Conservation (phyloP, 2,797 vertebrate genomes). For the Gymnodraco acuticeps region DNA sequence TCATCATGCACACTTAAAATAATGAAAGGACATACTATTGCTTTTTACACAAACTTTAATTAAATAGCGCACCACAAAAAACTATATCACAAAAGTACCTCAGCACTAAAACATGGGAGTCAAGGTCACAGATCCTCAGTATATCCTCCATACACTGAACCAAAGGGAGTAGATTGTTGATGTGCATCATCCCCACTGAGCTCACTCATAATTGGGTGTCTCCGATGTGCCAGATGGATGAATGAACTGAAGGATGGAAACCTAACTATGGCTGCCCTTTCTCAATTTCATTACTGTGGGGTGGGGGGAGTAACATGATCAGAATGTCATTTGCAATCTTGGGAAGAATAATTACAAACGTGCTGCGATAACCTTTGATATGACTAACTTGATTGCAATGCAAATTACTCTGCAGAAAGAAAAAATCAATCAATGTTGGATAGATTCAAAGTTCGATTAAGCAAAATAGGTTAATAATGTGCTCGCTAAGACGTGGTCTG, state of each 20-base stretch:
- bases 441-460: constrained; percentile 7
- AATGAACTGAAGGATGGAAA: constrained; percentile 37
- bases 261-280: constrained; percentile 29
- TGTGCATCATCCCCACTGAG: constrained; percentile 35
- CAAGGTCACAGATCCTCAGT: constrained; percentile 1
- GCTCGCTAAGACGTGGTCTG: background rate
- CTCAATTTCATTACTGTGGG: constrained; percentile 27
- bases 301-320: constrained; percentile 17
- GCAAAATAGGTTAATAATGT: background rate
- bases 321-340: constrained; percentile 54
- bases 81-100: background rate
- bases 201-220: constrained; percentile 27
- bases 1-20: background rate
- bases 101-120: background rate
- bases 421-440: background rate
- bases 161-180: constrained; percentile 22
- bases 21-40: background rate
- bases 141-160: constrained; percentile 1
- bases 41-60: background rate
- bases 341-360: constrained; percentile 23
- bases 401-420: constrained; percentile 26
- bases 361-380: constrained; percentile 39
- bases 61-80: background rate
- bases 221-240: constrained; percentile 44
- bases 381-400: constrained; percentile 17